These are phyloP conservation scores for Caenorhabditis remanei DNA, from an alignment of 1,140 invertebrate species.

Conservation along the genomic window DNA sequence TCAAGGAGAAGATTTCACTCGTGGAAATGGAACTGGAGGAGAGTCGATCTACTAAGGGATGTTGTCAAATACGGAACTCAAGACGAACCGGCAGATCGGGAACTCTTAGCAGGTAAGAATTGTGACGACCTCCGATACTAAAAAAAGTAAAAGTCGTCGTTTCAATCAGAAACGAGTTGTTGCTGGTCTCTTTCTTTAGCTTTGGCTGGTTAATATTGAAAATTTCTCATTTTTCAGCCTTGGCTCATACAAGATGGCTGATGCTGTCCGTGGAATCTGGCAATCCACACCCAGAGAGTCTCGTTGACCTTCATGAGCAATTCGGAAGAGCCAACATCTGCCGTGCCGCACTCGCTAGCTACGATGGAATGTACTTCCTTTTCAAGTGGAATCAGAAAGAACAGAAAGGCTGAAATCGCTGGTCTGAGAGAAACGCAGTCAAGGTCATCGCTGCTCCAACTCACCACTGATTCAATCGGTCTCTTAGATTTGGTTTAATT, in stretches of 20 bases:
- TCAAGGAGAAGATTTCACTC: too few relatives aligned
- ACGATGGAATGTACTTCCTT: slow-evolving; percentile 70
- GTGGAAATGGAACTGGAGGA: too few relatives aligned
- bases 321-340: slow-evolving; percentile 72
- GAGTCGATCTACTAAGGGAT: too few relatives aligned
- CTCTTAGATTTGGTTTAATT: neutral
- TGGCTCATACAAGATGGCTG: slow-evolving; percentile 28
- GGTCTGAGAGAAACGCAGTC: slow-evolving; percentile 15
- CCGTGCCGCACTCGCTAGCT: slow-evolving; percentile 69
- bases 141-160: too few relatives aligned
- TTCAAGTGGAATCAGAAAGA: slow-evolving; percentile 71
- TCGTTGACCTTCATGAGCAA: slow-evolving; percentile 71
- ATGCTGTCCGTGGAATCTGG: slow-evolving; percentile 68
- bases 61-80: too few relatives aligned
- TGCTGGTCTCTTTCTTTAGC: too few relatives aligned
- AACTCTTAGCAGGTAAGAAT: too few relatives aligned
- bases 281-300: slow-evolving; percentile 65
- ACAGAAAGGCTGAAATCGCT: slow-evolving; percentile 59
- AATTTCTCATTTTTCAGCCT: too few relatives aligned
- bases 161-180: too few relatives aligned
- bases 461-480: slow-evolving; percentile 4
- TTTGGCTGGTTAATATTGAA: too few relatives aligned
- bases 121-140: too few relatives aligned
- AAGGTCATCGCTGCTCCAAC: neutral
- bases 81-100: too few relatives aligned